Base-by-base conservation (phyloP, 2,888 invertebrate species). In the Euproctis similis region DNA sequence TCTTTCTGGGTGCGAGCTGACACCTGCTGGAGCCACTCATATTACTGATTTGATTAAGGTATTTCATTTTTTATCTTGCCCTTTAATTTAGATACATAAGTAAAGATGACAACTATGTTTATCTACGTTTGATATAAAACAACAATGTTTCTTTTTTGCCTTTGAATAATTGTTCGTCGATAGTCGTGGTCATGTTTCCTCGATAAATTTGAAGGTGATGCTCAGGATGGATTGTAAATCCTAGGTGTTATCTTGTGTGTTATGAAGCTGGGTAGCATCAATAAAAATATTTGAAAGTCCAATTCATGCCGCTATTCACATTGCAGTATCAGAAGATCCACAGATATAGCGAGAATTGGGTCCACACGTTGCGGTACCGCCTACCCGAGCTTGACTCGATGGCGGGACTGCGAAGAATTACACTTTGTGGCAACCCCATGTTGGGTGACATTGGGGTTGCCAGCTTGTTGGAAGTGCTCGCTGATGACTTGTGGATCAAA, bases 401-500 rank as follows among this genome's bases (percentile, higher is more conserved):
- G 88, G 87, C 89, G 0, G 94, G 94, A 0, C 67, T 94, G 10
- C 87, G 91, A 25, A 80, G 90, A 20, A 81, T 94, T 34, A 87
- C 89, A 0, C 56, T 94, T 10, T 92, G 92, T 50, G 87, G 87
- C 17, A 94, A 94, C 70, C 86, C 88, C 0, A 80, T 81, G 35
- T 69, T 94, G 8, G 88, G 89, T 0, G 92, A 93, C 59, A 73
- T 74, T 0, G 93, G 92, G 0, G 71, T 89, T 0, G 56, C 64
- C 14, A 66, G 81, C 10, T 86, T 94, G 17, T 68, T 91, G 0
- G 89, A 92, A 18, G 89, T 90, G 9, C 76, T 93, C 3, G 86
- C 89, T 26, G 94, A 94, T 55, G 93, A 93, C 60, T 84, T 92
- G 26, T 94, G 93, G 93, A 87, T 94, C 11, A 92, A 92, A 76